Base-by-base conservation (phyloP, 2,113 vertebrate species). In the Aspiorhynchus laticeps region DNA sequence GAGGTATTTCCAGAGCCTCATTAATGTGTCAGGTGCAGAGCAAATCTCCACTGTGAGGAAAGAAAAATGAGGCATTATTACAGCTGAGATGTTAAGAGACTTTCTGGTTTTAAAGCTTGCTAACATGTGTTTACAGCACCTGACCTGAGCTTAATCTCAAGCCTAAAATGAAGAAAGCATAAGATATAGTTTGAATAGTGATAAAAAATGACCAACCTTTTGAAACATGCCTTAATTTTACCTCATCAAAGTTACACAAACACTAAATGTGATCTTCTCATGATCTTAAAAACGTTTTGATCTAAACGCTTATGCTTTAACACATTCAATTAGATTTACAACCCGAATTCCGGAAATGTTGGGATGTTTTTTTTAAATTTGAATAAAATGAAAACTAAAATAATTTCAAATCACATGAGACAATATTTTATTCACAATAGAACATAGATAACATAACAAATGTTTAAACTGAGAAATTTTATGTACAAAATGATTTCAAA, bases 11-110 rank as follows among this genome's bases (percentile, higher is more conserved):
- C 82, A 69, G 83, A 87, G 75, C 83, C 73, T 83, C 83, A 83
- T 87, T 85, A 87, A 87, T 86, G 79, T 71, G 79, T 88, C 89
- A 87, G 85, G 80, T 86, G 65, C 71, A 85, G 33, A 79, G 75
- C 86, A 88, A 88, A 78, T 77, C 71, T 82, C 28, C 77, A 85
- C 36, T 67, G 67, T 85, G 61, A 87, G 76, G 41, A 85, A 85
- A 81, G 76, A 87, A 87, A 87, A 69, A 85, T 61, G 2, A 69
- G 85, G 9, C 43, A 84, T 69, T 59, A 53, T 81, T 61, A 84
- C 8, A 85, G 71, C 12, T 38, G 59, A 76, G 65, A 28, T 15
- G 56, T 85, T 77, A 59, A 81, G 69, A 88, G 83, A 36, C 71
- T 78, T 41, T 38, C 12, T 14, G 53, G 31, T 38, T 36, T 61